Evolutionary conservation across 2,113 vertebrate genomes (phyloP), one percentile per base, ranked within the genome.

Genomic region (Podocnemis expansa): DNA sequence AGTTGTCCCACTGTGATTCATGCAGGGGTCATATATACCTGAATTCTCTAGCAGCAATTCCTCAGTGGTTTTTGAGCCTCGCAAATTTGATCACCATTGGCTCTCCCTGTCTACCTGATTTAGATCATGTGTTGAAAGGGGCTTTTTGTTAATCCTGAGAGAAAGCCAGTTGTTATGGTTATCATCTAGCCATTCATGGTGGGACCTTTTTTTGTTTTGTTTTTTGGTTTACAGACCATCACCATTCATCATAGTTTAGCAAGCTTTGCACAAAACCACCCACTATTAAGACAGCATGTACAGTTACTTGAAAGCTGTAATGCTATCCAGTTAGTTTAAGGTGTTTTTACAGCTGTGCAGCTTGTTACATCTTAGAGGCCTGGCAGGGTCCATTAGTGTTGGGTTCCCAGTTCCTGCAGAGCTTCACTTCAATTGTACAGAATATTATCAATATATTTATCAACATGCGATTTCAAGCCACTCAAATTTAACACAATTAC

Each of bases 381-480:
- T 49, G 49, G 52, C n/a, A 43, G 25, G 22, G 70, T 38, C 67
- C 41, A 41, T 90, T 90, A 55, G 82, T 21, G 38, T 6, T 91
- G n/a, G 8, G 27, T 8, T 90, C 56, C 10, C 31, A 93, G 25
- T 49, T 75, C 80, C 52, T 56, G 80, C 56, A 90, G 84, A 80
- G 67, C 82, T 84, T 85, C 43, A 45, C n/a, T 95, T 91, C n/a
- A 84, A n/a, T 47, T 54, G 86, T 80, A 89, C 12, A 94, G 25
- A 83, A 34, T 56, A 73, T 49, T 82, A 60, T 63, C 85, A 70
- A 1, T 52, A 45, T 29, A 6, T 94, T 83, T 82, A 80, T 63
- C 24, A 27, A 1, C 10, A 55, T 41, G 80, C 83, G 56, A 81
- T 82, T 87, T 60, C 12, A 89, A 86, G 82, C 0, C 0, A 82